Conservation (phyloP, 2,113 vertebrate genomes). For the Corydoras maculifer region DNA sequence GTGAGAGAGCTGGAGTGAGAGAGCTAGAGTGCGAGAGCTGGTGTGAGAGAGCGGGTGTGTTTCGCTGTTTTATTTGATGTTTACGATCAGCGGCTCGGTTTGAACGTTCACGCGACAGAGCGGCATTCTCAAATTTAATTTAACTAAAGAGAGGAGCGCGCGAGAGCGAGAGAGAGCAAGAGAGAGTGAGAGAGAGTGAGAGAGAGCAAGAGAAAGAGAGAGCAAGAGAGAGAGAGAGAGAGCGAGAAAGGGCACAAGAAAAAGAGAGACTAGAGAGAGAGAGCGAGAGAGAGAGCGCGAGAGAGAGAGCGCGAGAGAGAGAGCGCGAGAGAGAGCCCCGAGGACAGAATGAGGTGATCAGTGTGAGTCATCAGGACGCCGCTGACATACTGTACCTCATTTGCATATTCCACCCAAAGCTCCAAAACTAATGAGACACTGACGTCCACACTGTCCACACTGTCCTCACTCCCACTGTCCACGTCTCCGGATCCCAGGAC, state of each 20-base stretch:
- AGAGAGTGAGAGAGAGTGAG: neutral
- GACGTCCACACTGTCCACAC: neutral
- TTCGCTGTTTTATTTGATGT: neutral
- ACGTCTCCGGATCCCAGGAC: too few species aligned
- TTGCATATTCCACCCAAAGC: conserved; percentile 10
- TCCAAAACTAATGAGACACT: too few species aligned
- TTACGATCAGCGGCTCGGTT: neutral
- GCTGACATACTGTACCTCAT: conserved; percentile 19
- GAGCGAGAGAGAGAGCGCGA: too few species aligned
- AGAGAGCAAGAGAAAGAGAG: neutral
- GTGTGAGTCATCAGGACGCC: conserved; percentile 4
- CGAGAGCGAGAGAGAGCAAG: neutral
- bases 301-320: too few species aligned
- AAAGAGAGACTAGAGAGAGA: too few species aligned
- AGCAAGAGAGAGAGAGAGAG: neutral
- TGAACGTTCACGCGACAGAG: too few species aligned
- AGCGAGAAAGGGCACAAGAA: too few species aligned
- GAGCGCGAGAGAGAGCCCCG: too few species aligned
- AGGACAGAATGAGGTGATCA: conserved; percentile 7
- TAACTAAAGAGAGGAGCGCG: neutral
- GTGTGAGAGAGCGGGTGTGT: too few species aligned
- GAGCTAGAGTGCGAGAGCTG: too few species aligned
- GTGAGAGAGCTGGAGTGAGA: too few species aligned
- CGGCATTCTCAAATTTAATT: neutral
- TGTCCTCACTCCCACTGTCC: too few species aligned